These are phyloP conservation scores for Hyles euphorbiae DNA, from an alignment of 1,140 invertebrate genomes.

Conservation along the genomic window DNA sequence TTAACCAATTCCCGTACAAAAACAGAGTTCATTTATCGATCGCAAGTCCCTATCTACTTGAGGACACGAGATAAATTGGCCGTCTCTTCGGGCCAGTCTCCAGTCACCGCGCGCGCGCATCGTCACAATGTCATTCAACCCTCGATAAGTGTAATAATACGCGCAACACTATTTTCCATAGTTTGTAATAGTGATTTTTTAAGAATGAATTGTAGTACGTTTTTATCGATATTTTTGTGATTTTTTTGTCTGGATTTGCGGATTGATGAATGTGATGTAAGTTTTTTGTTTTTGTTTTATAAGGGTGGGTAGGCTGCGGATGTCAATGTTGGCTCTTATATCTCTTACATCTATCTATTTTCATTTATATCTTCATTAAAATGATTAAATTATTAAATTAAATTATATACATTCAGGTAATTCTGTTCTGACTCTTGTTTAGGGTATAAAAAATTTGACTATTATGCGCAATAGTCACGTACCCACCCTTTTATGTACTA, in stretches of 20 bases:
- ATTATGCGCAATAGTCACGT: background rate
- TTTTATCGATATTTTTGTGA: slow-evolving; percentile 14
- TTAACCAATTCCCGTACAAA: no score
- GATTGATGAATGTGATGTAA: slow-evolving; percentile 1
- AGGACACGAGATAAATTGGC: slow-evolving; percentile 42
- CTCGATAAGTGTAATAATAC: slow-evolving; percentile 34
- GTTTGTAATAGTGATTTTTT: no score
- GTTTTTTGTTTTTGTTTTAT: no score
- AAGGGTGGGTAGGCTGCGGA: no score
- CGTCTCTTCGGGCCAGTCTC: slow-evolving; percentile 33
- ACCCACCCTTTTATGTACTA: background rate
- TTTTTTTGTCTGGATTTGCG: background rate
- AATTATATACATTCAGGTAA: no score
- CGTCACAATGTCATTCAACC: slow-evolving; percentile 21
- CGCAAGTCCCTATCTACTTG: slow-evolving; percentile 6
- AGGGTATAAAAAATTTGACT: background rate
- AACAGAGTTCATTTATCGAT: background rate
- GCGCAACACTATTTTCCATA: slow-evolving; percentile 30
- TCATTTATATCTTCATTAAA: no score
- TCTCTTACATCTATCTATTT: no score
- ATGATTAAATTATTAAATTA: no score
- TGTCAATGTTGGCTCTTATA: no score
- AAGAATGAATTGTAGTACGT: background rate
- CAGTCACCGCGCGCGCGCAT: slow-evolving; percentile 27
- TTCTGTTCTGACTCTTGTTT: no score